Conservation (phyloP, 2,888 invertebrate genomes). For the Diplolepis rosae region DNA sequence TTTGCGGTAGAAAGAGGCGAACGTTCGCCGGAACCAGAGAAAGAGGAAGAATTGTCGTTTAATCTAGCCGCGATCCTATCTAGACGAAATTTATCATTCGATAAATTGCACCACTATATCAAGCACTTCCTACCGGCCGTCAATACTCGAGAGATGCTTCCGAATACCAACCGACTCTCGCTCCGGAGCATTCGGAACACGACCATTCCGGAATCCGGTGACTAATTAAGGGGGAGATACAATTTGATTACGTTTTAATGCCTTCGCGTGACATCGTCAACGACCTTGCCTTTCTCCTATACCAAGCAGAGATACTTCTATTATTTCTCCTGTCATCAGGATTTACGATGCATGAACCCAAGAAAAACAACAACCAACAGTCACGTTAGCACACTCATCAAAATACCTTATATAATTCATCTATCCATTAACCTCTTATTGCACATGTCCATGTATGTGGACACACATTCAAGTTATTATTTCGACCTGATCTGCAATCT, state of each 20-base stretch:
- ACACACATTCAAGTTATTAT: too few species aligned
- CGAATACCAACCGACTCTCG: constrained; percentile 41
- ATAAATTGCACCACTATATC: constrained; percentile 70
- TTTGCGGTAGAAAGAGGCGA: constrained; percentile 55
- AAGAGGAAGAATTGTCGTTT: constrained; percentile 68
- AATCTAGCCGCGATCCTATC: constrained; percentile 73
- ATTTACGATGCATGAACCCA: constrained; percentile 34
- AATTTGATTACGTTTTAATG: constrained; percentile 50
- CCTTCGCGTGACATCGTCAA: constrained; percentile 34
- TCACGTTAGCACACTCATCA: background rate
- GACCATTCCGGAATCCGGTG: constrained; percentile 45
- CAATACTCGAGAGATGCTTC: constrained; percentile 59
- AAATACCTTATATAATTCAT: too few species aligned
- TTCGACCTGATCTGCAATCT: too few species aligned
- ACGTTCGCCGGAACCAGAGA: constrained; percentile 41
- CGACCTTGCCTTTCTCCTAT: constrained; percentile 35
- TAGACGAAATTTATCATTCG: constrained; percentile 72
- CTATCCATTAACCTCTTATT: too few species aligned
- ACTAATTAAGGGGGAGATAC: constrained; percentile 50
- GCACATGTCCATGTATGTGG: too few species aligned
- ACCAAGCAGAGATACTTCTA: constrained; percentile 33
- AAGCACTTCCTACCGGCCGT: constrained; percentile 60
- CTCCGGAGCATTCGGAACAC: constrained; percentile 31
- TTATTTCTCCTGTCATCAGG: too few species aligned
- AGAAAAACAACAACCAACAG: too few species aligned